Evolutionary conservation across 1,140 invertebrate species (phyloP), one percentile per base, ranked within the genome.

Genomic region (Hermetia illucens): DNA sequence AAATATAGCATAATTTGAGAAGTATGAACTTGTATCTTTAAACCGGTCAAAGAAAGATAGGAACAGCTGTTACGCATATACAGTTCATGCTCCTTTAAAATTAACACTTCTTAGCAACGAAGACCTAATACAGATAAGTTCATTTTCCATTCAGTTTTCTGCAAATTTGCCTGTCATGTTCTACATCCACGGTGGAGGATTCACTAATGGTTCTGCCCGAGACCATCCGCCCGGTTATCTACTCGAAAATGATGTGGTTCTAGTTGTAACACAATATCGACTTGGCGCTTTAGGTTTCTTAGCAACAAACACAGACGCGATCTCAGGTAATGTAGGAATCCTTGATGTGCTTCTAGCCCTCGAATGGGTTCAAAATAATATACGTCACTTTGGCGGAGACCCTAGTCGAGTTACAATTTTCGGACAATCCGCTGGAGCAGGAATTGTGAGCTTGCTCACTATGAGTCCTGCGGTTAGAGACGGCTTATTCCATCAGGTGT

Each of bases 191-290:
- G 58, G 60, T 40, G 44, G 69, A 8, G 51, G 55, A 21, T 59
- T 52, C 34, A 49, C 48, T 34, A 53, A 55, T 42, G 57, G 57
- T 15, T 54, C 54, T 1, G 35, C 71, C 0, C 69, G 70, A 34
- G 72, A 69, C 2, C 80, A 81, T 48, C 75, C 75, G 2, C 77
- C 81, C 0, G 74, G 83, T 45, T 74, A 74, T 47, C 54, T 91
- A 1, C 60, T 89, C 1, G 79, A 84, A 36, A 62, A 72, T 29
- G 77, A 87, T 44, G 65, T 88, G 1, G 63, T 91, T 4, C 62
- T 89, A 1, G 80, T 90, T 3, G 78, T 79, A 1, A 62, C 79
- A 0, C 87, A 91, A 53, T 91, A 84, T 54, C 71, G 86, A 57
- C 67, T 82, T 34, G 72, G 69, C 21, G 64, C 64, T 0, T 55